These are phyloP conservation scores for Lagria hirta DNA, from an alignment of 2,888 invertebrate genomes.

Conservation along the genomic window DNA sequence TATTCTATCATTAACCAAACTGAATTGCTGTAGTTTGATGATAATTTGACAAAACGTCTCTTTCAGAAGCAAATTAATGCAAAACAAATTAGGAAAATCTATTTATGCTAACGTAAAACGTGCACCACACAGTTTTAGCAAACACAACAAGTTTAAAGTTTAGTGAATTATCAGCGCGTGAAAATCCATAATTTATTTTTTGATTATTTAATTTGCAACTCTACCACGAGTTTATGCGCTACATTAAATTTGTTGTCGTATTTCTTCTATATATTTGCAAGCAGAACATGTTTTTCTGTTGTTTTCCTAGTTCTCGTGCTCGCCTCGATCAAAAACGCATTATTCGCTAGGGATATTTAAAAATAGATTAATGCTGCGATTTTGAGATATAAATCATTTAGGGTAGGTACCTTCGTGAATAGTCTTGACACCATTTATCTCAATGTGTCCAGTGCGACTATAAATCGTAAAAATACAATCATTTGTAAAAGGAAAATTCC, in stretches of 20 bases:
- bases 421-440: conserved; percentile 14
- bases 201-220: conserved; percentile 1
- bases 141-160: too few species aligned
- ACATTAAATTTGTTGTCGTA: conserved; percentile 1
- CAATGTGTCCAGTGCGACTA: conserved; percentile 13
- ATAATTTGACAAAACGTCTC: too few species aligned
- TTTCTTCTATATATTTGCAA: conserved; percentile 6
- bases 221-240: neutral
- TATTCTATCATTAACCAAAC: too few species aligned
- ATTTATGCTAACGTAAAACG: too few species aligned
- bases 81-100: too few species aligned
- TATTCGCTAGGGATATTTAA: conserved; percentile 13
- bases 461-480: conserved; percentile 12
- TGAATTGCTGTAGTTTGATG: too few species aligned
- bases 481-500: conserved; percentile 12
- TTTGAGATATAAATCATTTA: conserved; percentile 14
- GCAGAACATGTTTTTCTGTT: conserved; percentile 8
- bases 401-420: conserved; percentile 6
- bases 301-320: conserved; percentile 7
- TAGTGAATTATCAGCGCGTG: too few species aligned
- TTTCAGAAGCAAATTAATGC: too few species aligned
- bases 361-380: conserved; percentile 16
- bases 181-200: conserved; percentile 6
- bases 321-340: conserved; percentile 14
- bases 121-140: too few species aligned